Conservation (phyloP, 2,113 vertebrate species). For the Epinephelus moara region DNA sequence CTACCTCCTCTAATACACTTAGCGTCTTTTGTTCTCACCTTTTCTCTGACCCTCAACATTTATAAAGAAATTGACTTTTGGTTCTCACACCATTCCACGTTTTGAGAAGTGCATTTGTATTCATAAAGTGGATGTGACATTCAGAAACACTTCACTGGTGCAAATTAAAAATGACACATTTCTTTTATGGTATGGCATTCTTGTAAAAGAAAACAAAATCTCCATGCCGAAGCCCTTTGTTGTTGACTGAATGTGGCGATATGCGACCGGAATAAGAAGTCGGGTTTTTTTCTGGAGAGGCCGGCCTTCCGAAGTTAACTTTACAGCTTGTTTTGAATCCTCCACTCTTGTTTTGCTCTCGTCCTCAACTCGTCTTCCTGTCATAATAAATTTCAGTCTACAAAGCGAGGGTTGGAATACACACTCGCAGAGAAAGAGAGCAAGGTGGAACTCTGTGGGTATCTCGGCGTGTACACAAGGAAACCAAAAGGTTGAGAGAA, state of each 20-base stretch:
- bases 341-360: constrained; percentile 27
- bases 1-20: background rate
- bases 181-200: constrained; percentile 36
- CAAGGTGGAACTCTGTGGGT: constrained; percentile 2
- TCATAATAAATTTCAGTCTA: constrained; percentile 29
- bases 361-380: constrained; percentile 7
- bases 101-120: constrained; percentile 59
- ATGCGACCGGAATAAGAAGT: constrained; percentile 23
- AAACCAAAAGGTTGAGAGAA: constrained; percentile 40
- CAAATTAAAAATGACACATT: constrained; percentile 64
- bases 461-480: background rate
- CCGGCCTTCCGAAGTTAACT: constrained; percentile 38
- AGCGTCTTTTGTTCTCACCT: constrained; percentile 17
- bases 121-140: constrained; percentile 71
- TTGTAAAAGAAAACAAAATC: constrained; percentile 32
- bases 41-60: constrained; percentile 56
- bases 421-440: background rate
- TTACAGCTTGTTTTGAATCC: constrained; percentile 10
- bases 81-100: background rate
- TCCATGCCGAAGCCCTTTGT: background rate
- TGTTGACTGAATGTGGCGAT: background rate
- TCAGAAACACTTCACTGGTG: constrained; percentile 53
- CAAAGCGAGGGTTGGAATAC: constrained; percentile 37
- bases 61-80: constrained; percentile 55
- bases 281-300: background rate